Evolutionary conservation across 2,888 invertebrate species (phyloP).

Genomic region (Mythimna albipuncta): DNA sequence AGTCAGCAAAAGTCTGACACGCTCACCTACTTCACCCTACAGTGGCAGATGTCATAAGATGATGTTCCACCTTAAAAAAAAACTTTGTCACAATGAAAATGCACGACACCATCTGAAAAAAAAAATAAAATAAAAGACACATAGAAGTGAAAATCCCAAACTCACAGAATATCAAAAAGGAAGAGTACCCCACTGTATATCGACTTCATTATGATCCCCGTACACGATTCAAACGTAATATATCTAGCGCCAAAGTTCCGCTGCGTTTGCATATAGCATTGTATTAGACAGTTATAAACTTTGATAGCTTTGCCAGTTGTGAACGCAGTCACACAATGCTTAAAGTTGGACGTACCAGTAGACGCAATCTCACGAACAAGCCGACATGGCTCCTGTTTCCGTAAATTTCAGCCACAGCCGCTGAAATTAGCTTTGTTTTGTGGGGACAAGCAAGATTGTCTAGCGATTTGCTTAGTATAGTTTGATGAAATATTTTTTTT

Average conservation of each 20-base stretch:
- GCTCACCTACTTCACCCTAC: too few relatives aligned
- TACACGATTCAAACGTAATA: conserved; percentile 59
- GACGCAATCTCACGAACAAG: conserved; percentile 73
- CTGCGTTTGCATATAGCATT: conserved; percentile 77
- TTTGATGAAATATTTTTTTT: conserved; percentile 2
- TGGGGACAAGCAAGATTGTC: conserved; percentile 28
- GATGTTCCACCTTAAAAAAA: too few relatives aligned
- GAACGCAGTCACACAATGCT: conserved; percentile 70
- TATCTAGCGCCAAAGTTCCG: conserved; percentile 68
- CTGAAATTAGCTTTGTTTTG: conserved; percentile 69
- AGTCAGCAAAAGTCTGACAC: too few relatives aligned
- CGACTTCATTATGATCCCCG: conserved; percentile 46
- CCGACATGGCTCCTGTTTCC: conserved; percentile 60
- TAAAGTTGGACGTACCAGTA: conserved; percentile 63
- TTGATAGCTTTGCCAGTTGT: conserved; percentile 80
- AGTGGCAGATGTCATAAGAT: too few relatives aligned
- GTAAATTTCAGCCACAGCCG: conserved; percentile 65
- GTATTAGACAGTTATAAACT: conserved; percentile 82
- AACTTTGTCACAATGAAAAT: too few relatives aligned
- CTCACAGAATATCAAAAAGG: neutral
- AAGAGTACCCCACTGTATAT: neutral
- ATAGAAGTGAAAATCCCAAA: neutral
- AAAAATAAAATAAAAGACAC: neutral
- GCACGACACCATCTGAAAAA: too few relatives aligned
- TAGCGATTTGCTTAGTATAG: conserved; percentile 20